Base-by-base conservation (phyloP, 2,888 invertebrate genomes). In the Hymenopus coronatus region DNA sequence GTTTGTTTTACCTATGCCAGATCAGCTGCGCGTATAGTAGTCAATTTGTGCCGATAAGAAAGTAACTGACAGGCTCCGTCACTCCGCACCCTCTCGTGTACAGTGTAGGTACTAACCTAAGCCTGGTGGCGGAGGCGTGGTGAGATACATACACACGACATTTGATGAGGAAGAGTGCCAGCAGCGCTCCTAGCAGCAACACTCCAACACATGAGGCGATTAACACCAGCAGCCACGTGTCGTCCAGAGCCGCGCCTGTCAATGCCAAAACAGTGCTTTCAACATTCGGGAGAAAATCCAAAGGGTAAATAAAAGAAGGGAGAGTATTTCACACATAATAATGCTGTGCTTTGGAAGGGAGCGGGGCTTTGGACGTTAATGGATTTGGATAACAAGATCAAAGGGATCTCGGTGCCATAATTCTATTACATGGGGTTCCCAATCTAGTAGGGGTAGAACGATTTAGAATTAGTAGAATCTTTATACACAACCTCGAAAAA, bases 161-260 rank as follows among this genome's bases (percentile, higher is more conserved):
- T 93, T 97, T 96, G 90, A 97, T 95, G 88, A 97, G 94, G 92
- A 97, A 96, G 89, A 97, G 94, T 0, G 97, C 97, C 81, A 97
- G 93, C 30, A 97, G 93, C 4, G 97, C 96, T 25, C 97, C 97
- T 88, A 98, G 94, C 91, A 97, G 95, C 82, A 97, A 94, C 28
- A 97, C 96, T 6, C 96, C 97, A 91, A 97, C 95, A 92, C 97
- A 97, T 89, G 97, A 97, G 0, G 96, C 96, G 91, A 97, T 96
- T 90, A 97, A 93, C 83, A 97, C 96, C 91, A 97, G 94, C 88
- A 97, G 95, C 97, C 97, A 98, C 0, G 97, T 97, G 92, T 97
- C 97, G 91, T 97, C 97, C 87, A 95, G 95, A 83, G 93, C 92
- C 20, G 93, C 93, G n/a, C 94, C 95, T 95, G 85, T 93, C 94